Evolutionary conservation across 2,797 vertebrate genomes (phyloP), one percentile per base, ranked within the genome.

Genomic region (Lemur catta): DNA sequence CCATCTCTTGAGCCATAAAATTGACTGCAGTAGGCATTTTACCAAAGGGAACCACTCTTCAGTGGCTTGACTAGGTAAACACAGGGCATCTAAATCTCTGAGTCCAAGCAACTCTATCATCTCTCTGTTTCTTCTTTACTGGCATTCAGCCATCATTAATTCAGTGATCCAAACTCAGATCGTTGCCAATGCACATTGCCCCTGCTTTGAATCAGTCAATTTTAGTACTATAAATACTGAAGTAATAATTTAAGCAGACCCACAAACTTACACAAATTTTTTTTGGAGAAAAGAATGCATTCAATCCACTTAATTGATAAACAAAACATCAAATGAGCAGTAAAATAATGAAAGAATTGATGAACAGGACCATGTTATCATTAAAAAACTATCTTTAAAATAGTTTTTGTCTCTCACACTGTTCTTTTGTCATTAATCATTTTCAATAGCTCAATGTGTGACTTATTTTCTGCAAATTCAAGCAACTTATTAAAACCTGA

Each of bases 1-100:
- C 41, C 24, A 71, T 92, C 50, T 90, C 78, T 55, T 59, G 28
- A 84, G 78, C 22, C 69, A 76, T 91, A 84, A 94, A 96, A 84
- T 28, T 57, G 79, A 94, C 17, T 52, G 20, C 15, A 67, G 0
- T 80, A 84, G 72, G 55, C 76, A 67, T 84, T 80, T 55, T 84
- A 41, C 11, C 43, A 85, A 41, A 84, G 13, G 3, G 11, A 67
- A 2, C 4, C 7, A 1, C 52, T 84, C 33, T 79, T 92, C 46
- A 72, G 5, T 48, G 5, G 13, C 55, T 72, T 82, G 30, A 72
- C 48, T 43, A 41, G 15, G 82, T 74, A 92, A 93, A 90, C 38
- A 43, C 4, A 52, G 33, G 48, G 67, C 63, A 46, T 67, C 6
- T 10, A 30, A 26, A 17, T 50, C n/a, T 91, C 30, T 52, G 11